Evolutionary conservation across 2,113 vertebrate species (phyloP).

Genomic region (Isichthys henryi): DNA sequence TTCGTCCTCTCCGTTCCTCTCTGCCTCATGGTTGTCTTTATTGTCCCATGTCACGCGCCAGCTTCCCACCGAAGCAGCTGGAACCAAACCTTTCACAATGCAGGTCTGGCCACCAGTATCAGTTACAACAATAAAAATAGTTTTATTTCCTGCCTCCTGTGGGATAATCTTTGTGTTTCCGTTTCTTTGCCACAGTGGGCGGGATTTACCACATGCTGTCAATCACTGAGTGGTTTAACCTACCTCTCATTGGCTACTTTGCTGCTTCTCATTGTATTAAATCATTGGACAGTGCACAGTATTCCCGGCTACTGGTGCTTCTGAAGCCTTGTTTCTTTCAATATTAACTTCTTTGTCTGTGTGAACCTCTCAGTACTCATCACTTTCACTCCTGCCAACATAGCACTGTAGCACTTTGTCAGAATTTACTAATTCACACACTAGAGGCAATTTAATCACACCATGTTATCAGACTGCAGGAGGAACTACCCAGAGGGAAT

Average conservation of each 20-base stretch:
- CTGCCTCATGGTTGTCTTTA: conserved; percentile 77
- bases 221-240: neutral
- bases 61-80: conserved; percentile 62
- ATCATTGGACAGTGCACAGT: neutral
- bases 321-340: neutral
- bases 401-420: neutral
- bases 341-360: neutral
- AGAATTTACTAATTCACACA: neutral
- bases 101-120: conserved; percentile 58
- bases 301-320: neutral
- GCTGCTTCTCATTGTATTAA: neutral
- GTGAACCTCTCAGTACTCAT: neutral
- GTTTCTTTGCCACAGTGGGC: neutral
- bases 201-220: neutral
- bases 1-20: conserved; percentile 80
- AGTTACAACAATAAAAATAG: neutral
- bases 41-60: conserved; percentile 84
- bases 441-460: neutral
- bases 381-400: too few relatives aligned
- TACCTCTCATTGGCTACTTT: neutral
- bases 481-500: neutral
- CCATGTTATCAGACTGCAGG: too few relatives aligned
- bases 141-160: neutral
- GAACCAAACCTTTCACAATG: conserved; percentile 55
- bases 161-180: neutral